These are phyloP conservation scores for Clinocottus analis DNA, from an alignment of 2,113 vertebrate species.

Conservation along the genomic window DNA sequence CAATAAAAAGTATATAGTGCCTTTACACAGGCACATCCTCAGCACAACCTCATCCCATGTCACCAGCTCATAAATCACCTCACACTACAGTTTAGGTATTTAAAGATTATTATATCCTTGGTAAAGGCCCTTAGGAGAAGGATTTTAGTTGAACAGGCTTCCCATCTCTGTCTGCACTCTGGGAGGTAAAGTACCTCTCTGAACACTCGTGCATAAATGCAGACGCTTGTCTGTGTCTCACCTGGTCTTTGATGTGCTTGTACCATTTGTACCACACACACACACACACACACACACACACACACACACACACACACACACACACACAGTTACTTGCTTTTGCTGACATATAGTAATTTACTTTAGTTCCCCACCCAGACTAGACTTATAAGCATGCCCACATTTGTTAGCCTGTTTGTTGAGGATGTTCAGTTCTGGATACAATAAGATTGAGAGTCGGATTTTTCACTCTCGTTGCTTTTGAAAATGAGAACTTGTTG, in stretches of 20 bases:
- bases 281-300: background rate
- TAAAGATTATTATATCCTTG: conserved; percentile 60
- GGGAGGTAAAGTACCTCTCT: conserved; percentile 61
- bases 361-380: conserved; percentile 27
- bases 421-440: background rate
- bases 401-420: conserved; percentile 15
- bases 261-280: conserved; percentile 17
- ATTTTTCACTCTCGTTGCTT: background rate
- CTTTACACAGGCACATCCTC: background rate
- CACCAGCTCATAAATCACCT: conserved; percentile 56
- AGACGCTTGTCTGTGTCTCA: conserved; percentile 49
- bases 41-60: conserved; percentile 24
- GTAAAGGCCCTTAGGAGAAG: conserved; percentile 44
- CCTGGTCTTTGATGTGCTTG: conserved; percentile 59
- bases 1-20: conserved; percentile 6
- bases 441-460: conserved; percentile 7
- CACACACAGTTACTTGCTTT: conserved; percentile 3
- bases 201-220: conserved; percentile 29
- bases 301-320: conserved; percentile 1
- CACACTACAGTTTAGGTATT: conserved; percentile 40
- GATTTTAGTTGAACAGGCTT: background rate
- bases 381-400: conserved; percentile 5
- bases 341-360: conserved; percentile 39
- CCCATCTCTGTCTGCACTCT: conserved; percentile 53
- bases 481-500: background rate